Evolutionary conservation across 2,888 invertebrate species (phyloP).

Genomic region (Bugulina stolonifera): DNA sequence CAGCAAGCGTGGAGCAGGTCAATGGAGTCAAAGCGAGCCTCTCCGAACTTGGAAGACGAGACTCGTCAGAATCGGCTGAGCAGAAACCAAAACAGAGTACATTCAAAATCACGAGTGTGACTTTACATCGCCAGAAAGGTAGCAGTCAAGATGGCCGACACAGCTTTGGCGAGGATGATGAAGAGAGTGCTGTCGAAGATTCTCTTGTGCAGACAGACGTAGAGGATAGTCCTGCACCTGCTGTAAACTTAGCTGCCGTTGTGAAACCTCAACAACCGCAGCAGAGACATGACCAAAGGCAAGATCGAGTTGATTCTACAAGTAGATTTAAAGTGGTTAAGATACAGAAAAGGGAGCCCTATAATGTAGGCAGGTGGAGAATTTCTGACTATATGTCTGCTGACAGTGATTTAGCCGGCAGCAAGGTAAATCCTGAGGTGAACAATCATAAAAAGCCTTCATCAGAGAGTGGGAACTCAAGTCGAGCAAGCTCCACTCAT

Average conservation of each 20-base stretch:
- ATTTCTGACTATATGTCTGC: slow-evolving; percentile 91
- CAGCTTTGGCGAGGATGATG: slow-evolving; percentile 24
- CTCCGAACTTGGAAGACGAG: not conserved
- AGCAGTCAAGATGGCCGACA: slow-evolving; percentile 18
- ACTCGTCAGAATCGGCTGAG: slow-evolving; percentile 3
- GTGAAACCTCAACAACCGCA: not conserved
- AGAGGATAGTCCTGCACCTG: not conserved
- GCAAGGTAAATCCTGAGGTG: not conserved
- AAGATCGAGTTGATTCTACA: not conserved
- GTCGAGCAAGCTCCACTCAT: slow-evolving; percentile 48
- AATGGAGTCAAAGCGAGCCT: not conserved
- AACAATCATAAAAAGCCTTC: not conserved
- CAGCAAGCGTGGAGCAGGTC: not conserved
- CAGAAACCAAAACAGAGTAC: slow-evolving; percentile 17
- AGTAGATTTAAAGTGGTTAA: slow-evolving; percentile 86
- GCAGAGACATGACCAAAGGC: not conserved
- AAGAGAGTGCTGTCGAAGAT: slow-evolving; percentile 22
- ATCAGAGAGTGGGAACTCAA: slow-evolving; percentile 39
- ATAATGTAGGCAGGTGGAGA: slow-evolving; percentile 84
- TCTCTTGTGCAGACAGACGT: slow-evolving; percentile 12
- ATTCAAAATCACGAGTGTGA: slow-evolving; percentile 20
- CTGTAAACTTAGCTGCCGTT: not conserved
- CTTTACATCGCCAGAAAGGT: slow-evolving; percentile 8
- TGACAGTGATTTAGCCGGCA: slow-evolving; percentile 49
- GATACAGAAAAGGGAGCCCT: slow-evolving; percentile 90